Conservation (phyloP, 2,113 vertebrate genomes). For the Collichthys lucidus region DNA sequence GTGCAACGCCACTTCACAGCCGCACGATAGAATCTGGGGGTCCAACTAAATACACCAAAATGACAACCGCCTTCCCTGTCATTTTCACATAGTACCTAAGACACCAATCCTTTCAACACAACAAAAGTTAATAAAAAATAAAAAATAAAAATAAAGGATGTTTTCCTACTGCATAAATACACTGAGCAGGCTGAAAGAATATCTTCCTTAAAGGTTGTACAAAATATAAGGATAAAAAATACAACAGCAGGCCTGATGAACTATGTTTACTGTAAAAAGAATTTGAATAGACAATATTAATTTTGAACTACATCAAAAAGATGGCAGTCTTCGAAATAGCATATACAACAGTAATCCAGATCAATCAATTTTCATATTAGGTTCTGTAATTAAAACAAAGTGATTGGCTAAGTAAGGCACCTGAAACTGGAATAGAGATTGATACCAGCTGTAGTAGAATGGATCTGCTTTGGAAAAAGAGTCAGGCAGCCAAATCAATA, state of each 20-base stretch:
- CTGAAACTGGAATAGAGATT: slow-evolving; percentile 66
- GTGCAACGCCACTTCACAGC: neutral
- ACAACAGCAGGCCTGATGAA: neutral
- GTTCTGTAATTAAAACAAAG: slow-evolving; percentile 76
- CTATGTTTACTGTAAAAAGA: neutral
- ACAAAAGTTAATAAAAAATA: neutral
- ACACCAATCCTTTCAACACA: neutral
- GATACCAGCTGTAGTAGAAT: slow-evolving; percentile 60
- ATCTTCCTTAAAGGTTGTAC: neutral
- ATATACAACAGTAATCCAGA: slow-evolving; percentile 34
- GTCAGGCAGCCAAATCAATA: slow-evolving; percentile 68
- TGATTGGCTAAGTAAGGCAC: slow-evolving; percentile 57
- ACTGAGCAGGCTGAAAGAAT: neutral
- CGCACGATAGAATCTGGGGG: neutral
- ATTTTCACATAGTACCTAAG: neutral
- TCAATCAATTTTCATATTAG: slow-evolving; percentile 71
- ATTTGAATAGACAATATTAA: neutral
- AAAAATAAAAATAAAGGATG: too few species aligned
- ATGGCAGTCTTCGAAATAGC: slow-evolving; percentile 4
- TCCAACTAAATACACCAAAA: neutral
- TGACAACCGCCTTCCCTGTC: too few species aligned
- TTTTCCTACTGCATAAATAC: neutral
- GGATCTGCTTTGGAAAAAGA: slow-evolving; percentile 59
- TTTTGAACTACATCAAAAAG: neutral
- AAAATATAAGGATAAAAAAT: neutral